These are phyloP conservation scores for Gobio gobio DNA, from an alignment of 2,113 vertebrate species.

Conservation along the genomic window DNA sequence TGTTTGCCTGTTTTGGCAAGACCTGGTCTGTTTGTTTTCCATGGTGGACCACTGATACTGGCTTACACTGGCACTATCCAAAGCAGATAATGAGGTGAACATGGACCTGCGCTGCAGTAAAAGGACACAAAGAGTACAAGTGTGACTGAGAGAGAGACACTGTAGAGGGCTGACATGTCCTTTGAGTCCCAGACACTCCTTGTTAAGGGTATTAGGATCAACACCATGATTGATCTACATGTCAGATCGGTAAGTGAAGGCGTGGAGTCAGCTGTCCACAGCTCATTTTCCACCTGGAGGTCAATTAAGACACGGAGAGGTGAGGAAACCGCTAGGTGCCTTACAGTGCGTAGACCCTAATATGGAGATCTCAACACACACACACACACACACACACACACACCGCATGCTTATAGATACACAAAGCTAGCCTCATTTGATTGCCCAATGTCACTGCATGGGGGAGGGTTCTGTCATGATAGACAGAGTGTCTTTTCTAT, in stretches of 20 bases:
- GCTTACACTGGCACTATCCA: neutral
- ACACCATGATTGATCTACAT: slow-evolving; percentile 75
- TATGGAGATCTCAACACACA: neutral
- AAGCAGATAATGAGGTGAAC: slow-evolving; percentile 33
- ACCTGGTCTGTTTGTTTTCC: neutral
- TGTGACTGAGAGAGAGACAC: neutral
- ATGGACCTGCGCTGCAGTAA: neutral
- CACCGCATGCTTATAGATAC: slow-evolving; percentile 9
- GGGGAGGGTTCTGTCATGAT: slow-evolving; percentile 43
- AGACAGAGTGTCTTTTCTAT: slow-evolving; percentile 25
- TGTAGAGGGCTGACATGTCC: slow-evolving; percentile 61
- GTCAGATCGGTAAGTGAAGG: slow-evolving; percentile 70
- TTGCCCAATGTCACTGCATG: slow-evolving; percentile 43
- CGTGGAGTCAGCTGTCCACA: slow-evolving; percentile 51
- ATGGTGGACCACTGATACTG: neutral
- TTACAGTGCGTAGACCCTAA: slow-evolving; percentile 7
- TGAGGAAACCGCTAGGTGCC: slow-evolving; percentile 30
- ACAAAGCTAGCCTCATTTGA: slow-evolving; percentile 44
- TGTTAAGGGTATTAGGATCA: slow-evolving; percentile 73
- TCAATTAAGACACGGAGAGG: slow-evolving; percentile 63
- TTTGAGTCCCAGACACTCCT: slow-evolving; percentile 64
- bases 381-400: neutral
- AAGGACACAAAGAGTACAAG: slow-evolving; percentile 10
- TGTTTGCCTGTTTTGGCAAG: neutral
- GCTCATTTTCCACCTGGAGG: slow-evolving; percentile 59